These are phyloP conservation scores for Eupithecia inturbata DNA, from an alignment of 2,888 invertebrate genomes.

Conservation along the genomic window DNA sequence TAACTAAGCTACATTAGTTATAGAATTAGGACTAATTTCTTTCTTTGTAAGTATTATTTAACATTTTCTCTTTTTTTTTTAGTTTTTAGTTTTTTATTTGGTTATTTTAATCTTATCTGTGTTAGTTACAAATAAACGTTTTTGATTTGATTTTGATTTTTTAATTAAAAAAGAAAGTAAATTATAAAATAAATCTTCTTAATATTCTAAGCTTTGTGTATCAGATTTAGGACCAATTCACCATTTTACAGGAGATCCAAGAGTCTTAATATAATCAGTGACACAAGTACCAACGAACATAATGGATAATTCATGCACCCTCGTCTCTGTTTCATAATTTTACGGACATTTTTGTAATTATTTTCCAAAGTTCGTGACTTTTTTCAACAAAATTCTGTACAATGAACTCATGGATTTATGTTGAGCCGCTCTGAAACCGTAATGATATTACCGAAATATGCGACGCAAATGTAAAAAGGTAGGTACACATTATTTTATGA, in stretches of 20 bases:
- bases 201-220: not conserved
- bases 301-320: constrained; percentile 84
- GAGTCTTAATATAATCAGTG: not conserved
- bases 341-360: constrained; percentile 73
- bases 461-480: constrained; percentile 6
- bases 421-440: constrained; percentile 28
- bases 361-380: constrained; percentile 64
- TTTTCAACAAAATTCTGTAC: constrained; percentile 45
- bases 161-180: too few species aligned
- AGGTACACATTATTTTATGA: constrained; percentile 2
- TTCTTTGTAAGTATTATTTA: too few species aligned
- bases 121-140: too few species aligned
- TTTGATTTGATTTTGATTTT: too few species aligned
- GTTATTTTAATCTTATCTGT: too few species aligned
- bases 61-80: too few species aligned
- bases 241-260: not conserved
- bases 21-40: too few species aligned
- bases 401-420: constrained; percentile 43
- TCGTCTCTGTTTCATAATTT: constrained; percentile 71
- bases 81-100: too few species aligned
- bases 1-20: too few species aligned
- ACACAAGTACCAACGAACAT: constrained; percentile 40
- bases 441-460: constrained; percentile 19
- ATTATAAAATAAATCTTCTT: too few species aligned
- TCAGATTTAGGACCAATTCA: not conserved